Percentiles rank a stretch among this genome's conserved stretches.
Conservation (phyloP, 2,888 invertebrate species). For the Abrostola tripartita region DNA sequence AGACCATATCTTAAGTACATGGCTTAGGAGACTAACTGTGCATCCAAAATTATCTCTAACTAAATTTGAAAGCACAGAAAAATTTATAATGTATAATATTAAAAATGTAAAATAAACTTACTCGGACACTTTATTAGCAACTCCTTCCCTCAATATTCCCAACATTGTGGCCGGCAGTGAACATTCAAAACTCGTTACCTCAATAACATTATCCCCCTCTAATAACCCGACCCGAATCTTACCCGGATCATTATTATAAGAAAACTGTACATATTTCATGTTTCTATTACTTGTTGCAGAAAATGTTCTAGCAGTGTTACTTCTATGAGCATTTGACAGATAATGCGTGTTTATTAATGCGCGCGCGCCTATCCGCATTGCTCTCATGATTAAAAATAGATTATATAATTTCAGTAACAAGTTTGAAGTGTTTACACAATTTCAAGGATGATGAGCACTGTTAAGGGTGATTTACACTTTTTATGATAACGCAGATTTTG, state of each 20-base stretch:
- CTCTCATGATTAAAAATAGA: slow-evolving; percentile 61
- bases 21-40: too few relatives aligned
- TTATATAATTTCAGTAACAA: slow-evolving; percentile 54
- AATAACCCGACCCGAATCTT: slow-evolving; percentile 91
- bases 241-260: slow-evolving; percentile 84
- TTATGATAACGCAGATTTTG: neutral
- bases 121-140: slow-evolving; percentile 71
- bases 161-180: slow-evolving; percentile 78
- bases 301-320: slow-evolving; percentile 61
- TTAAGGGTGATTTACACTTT: slow-evolving; percentile 26
- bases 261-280: slow-evolving; percentile 93
- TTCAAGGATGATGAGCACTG: slow-evolving; percentile 38
- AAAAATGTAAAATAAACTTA: slow-evolving; percentile 60
- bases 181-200: slow-evolving; percentile 89
- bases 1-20: neutral
- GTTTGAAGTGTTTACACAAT: slow-evolving; percentile 42
- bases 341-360: slow-evolving; percentile 64
- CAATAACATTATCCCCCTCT: slow-evolving; percentile 89
- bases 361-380: slow-evolving; percentile 53
- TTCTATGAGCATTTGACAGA: slow-evolving; percentile 53
- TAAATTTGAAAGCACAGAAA: too few relatives aligned
- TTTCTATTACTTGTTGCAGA: slow-evolving; percentile 70
- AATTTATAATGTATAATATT: neutral
- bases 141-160: slow-evolving; percentile 78
- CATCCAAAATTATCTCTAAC: too few relatives aligned